Evolutionary conservation across 2,888 invertebrate genomes (phyloP), one percentile per base, ranked within the genome.

Genomic region (Polietes domitor): DNA sequence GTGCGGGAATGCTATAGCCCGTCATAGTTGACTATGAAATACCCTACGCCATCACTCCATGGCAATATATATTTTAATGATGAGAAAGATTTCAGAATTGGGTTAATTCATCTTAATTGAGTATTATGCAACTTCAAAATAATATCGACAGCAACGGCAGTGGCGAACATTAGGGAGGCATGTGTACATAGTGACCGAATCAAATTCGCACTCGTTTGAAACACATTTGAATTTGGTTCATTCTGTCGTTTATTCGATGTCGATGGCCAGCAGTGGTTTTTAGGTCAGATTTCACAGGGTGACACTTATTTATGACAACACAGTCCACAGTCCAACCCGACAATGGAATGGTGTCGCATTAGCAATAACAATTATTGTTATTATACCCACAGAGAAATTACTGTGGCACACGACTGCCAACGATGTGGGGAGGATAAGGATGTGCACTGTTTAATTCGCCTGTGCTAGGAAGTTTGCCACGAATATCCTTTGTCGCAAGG

Each of bases 331-430:
- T n/a, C n/a, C n/a, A n/a, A n/a, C n/a, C 37, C 1, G 12, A 37
- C 37, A 37, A 9, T n/a, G n/a, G n/a, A n/a, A 47, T 47, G 15
- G 47, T 47, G 47, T 47, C 47, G 12, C 6, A 47, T 47, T 47
- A n/a, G 12, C 47, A 47, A 47, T 47, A 47, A 47, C 47, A 47
- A 47, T 47, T n/a, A 47, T 47, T 47, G 47, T 47, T 47, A 47
- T 47, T 47, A n/a, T n/a, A n/a, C n/a, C 47, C 47, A 47, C n/a
- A 47, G 47, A 47, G 5, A 47, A 37, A 9, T 37, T 37, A 12
- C 47, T 47, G 47, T 37, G 37, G 37, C 37, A 37, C n/a, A 47
- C n/a, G 47, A 47, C n/a, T 7, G n/a, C 15, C 47, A 6, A 47
- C 15, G 47, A n/a, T 47, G 15, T n/a, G 47, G n/a, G 2, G 47